Evolutionary conservation across 2,797 vertebrate genomes (phyloP).

Genomic region (Sus cebifrons): DNA sequence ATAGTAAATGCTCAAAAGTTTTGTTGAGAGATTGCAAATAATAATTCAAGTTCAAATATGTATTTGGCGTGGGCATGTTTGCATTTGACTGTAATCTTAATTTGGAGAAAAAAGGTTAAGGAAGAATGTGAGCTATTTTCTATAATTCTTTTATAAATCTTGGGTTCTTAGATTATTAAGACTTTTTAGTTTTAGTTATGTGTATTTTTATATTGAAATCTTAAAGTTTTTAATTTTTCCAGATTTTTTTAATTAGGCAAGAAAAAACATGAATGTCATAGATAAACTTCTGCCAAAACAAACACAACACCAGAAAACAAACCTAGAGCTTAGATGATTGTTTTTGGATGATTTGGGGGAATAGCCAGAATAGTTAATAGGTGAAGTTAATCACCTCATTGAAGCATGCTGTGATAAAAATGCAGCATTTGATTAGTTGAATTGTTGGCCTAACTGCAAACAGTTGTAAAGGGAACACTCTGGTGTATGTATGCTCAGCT

Average conservation of each 20-base stretch:
- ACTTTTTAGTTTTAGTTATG: not conserved
- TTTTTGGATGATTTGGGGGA: not conserved
- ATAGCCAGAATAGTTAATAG: not conserved
- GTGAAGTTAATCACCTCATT: not conserved
- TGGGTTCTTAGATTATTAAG: not conserved
- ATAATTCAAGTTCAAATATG: not conserved
- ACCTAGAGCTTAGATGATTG: not conserved
- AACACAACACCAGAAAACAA: not conserved
- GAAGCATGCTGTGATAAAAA: conserved; percentile 15
- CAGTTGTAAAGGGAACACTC: not conserved
- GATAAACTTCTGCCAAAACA: conserved; percentile 10
- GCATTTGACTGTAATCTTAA: not conserved
- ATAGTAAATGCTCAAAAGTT: conserved; percentile 35
- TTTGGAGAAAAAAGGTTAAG: conserved; percentile 12
- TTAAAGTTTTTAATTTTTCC: conserved; percentile 9
- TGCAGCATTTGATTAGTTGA: not conserved
- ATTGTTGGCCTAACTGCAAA: not conserved
- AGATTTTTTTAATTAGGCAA: conserved; percentile 6
- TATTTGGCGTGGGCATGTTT: not conserved
- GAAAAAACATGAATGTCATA: not conserved
- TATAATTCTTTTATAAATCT: conserved; percentile 1
- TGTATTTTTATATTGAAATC: conserved; percentile 31
- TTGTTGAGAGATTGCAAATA: conserved; percentile 51
- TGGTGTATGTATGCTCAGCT: not conserved
- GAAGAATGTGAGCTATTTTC: not conserved